Conservation (phyloP, 1,140 invertebrate genomes). For the Neodiprion fabricii region DNA sequence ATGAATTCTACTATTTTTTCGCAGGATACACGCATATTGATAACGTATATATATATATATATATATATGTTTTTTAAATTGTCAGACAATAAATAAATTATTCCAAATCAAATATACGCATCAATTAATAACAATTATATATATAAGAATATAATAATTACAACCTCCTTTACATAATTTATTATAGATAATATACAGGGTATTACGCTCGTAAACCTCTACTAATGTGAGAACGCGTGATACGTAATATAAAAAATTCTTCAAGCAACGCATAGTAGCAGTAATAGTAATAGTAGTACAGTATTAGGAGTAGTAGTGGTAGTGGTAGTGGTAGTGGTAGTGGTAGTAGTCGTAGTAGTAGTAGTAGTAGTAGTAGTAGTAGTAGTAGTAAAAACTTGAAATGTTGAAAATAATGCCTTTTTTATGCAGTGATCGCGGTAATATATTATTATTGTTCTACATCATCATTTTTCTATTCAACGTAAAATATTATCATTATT, state of each 20-base stretch:
- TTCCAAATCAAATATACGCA: conserved; percentile 46
- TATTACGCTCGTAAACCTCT: background rate
- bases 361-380: conserved; percentile 29
- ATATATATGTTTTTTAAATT: conserved; percentile 42
- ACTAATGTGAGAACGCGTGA: background rate
- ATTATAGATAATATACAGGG: background rate
- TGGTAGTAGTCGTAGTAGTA: conserved; percentile 38
- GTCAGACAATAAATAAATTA: conserved; percentile 57
- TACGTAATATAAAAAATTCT: conserved; percentile 6
- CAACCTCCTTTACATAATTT: conserved; percentile 44
- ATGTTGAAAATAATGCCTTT: conserved; percentile 58
- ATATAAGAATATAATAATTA: conserved; percentile 26
- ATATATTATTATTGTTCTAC: conserved; percentile 51
- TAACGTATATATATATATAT: conserved; percentile 15
- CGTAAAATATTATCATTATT: conserved; percentile 17
- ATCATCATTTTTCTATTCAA: conserved; percentile 20
- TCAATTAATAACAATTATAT: conserved; percentile 42
- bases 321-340: conserved; percentile 29
- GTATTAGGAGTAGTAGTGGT: conserved; percentile 22
- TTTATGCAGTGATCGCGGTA: conserved; percentile 55
- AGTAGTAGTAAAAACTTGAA: conserved; percentile 48
- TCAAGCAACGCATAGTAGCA: conserved; percentile 23
- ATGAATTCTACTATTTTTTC: conserved; percentile 18
- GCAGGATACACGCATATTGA: conserved; percentile 22
- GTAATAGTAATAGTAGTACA: conserved; percentile 30